Base-by-base conservation (phyloP, 2,888 invertebrate genomes). In the Tetranychus piercei region DNA sequence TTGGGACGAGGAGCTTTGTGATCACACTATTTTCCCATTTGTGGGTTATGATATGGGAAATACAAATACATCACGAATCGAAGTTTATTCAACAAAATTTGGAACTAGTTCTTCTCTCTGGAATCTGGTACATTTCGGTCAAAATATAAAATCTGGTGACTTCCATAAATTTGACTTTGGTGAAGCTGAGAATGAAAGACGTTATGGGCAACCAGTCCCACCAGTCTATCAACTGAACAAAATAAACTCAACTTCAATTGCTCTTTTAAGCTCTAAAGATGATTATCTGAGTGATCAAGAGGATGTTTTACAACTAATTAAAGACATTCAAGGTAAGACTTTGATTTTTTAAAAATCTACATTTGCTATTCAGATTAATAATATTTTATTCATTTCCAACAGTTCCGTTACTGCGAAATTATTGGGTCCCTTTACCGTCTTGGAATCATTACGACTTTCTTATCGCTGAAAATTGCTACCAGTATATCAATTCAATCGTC, bases 381-480 rank as follows among this genome's bases (percentile, higher is more conserved):
- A 23, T 23, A 1, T 65, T n/a, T 1, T 3, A 15, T 65, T 1
- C 4, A 65, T 18, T 65, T 15, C n/a, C 23, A 23, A 15, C 1
- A 22, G 22, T 67, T 67, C 20, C 69, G 8, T 67, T 67, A 67
- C 18, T 67, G 3, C 23, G 20, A 22, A 23, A 71, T 23, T 71
- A 71, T 44, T n/a, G 1, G 9, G 22, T 71, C 5, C 71, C 71
- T 1, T 34, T 43, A 11, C n/a, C n/a, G n/a, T 22, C n/a, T n/a
- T 71, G 71, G 71, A 71, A 71, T 71, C 71, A 71, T 44, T 44
- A 20, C 8, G 71, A 71, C 44, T 71, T 71, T 44, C 9, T 71
- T 22, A 1, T 9, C 3, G 71, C 20, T n/a, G 22, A 71, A 22
- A 23, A 71, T 9, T 11, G 8, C 8, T n/a, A 2, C 11, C n/a